Evolutionary conservation across 2,888 invertebrate species (phyloP).

Genomic region (Eupithecia exiguata): DNA sequence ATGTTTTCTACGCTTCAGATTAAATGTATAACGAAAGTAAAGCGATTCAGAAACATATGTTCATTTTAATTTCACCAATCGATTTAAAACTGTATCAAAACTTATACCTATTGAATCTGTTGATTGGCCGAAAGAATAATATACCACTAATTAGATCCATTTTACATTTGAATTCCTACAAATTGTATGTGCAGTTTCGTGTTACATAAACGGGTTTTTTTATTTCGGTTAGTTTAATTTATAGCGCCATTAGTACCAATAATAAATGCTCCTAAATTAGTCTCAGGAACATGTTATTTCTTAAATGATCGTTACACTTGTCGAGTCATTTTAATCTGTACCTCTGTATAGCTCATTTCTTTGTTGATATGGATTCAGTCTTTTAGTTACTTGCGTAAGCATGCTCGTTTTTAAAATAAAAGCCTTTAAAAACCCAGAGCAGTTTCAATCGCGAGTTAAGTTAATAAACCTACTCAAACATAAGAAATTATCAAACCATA

Average conservation of each 20-base stretch:
- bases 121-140: not conserved
- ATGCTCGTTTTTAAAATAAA: not conserved
- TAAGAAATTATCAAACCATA: not conserved
- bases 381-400: not conserved
- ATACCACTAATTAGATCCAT: not conserved
- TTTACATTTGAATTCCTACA: not conserved
- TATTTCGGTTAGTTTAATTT: too few species aligned
- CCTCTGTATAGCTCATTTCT: not conserved
- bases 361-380: not conserved
- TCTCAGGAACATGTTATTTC: not conserved
- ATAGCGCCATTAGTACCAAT: not conserved
- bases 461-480: not conserved
- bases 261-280: not conserved
- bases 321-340: not conserved
- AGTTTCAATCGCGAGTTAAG: not conserved
- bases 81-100: not conserved
- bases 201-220: not conserved
- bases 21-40: not conserved
- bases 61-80: not conserved
- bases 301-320: not conserved
- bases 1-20: slow-evolving; percentile 34
- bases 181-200: not conserved
- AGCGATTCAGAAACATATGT: not conserved
- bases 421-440: not conserved
- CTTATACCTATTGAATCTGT: not conserved